Evolutionary conservation across 2,113 vertebrate species (phyloP), one percentile per base, ranked within the genome.

Genomic region (Chrysemys picta): DNA sequence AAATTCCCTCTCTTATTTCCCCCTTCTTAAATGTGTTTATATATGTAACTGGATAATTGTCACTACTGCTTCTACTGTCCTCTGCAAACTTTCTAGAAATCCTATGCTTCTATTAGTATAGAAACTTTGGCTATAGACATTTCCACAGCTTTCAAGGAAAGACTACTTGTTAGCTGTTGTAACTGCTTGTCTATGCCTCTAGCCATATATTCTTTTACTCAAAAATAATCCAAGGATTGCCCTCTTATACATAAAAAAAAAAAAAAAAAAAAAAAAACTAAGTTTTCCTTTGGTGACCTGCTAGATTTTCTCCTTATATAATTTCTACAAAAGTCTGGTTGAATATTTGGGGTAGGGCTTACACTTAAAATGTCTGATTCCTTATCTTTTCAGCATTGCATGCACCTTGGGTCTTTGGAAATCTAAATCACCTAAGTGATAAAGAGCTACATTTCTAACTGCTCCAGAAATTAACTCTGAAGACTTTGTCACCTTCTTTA

Each of bases 371-470:
- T 95, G 87, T 97, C 94, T 96, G n/a, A 93, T 93, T 94, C 82
- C 92, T 90, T 80, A 72, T 94, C 50, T 78, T 84, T 86, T 25
- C 25, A 91, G 45, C 13, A 65, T 88, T 91, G 80, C 91, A 84
- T 82, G 88, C 84, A 85, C 50, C 50, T 94, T 88, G 88, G 50
- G 57, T 90, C 79, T 94, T 97, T 93, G 89, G 89, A 97, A 96
- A 93, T 92, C 82, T 87, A 90, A 45, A 27, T 85, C 76, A 91
- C 65, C 85, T 90, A 85, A 91, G 49, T 88, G 91, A 80, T 88
- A 92, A 88, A 88, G 82, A 92, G 85, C 49, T 93, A 85, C 76
- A 42, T 79, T 82, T 85, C 75, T 80, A 35, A 54, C 75, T 91
- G 89, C 80, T 90, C 80, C 57, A 88, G 59, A 96, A 89, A 85